A percentile compares a stretch with the other conserved stretches of the same genome.
Evolutionary conservation across 2,113 vertebrate species (phyloP).

Genomic region (Carlito syrichta): DNA sequence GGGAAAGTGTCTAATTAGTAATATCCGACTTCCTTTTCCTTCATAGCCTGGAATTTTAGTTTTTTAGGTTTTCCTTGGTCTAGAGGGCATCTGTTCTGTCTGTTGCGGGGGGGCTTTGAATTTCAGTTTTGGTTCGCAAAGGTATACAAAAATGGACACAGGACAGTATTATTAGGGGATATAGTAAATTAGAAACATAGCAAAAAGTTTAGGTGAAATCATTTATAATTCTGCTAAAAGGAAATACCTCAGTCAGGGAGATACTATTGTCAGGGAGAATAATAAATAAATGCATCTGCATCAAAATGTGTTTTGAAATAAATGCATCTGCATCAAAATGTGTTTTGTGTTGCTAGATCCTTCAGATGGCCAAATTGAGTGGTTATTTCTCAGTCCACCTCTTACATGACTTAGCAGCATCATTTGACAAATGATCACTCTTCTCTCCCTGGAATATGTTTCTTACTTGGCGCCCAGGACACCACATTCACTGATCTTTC

Average conservation of each 20-base stretch:
- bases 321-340: not conserved
- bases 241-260: not conserved
- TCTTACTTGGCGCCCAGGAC: not conserved
- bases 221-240: not conserved
- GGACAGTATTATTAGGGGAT: not conserved
- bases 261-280: not conserved
- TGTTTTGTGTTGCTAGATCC: not conserved
- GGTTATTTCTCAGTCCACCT: not conserved
- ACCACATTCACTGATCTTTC: not conserved
- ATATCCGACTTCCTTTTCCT: too few relatives aligned
- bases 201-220: not conserved
- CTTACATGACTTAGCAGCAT: not conserved
- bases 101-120: too few relatives aligned
- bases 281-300: not conserved
- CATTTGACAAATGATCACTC: not conserved
- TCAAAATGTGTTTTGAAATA: not conserved
- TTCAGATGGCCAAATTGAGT: not conserved
- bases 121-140: too few relatives aligned
- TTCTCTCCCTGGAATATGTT: not conserved
- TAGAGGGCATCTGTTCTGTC: too few relatives aligned
- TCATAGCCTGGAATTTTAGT: too few relatives aligned
- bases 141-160: not conserved
- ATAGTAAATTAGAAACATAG: conserved; percentile 4
- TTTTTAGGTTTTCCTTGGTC: too few relatives aligned
- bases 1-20: too few relatives aligned